These are phyloP conservation scores for Scomberomorus guttatus DNA, from an alignment of 2,797 vertebrate genomes.

Conservation along the genomic window DNA sequence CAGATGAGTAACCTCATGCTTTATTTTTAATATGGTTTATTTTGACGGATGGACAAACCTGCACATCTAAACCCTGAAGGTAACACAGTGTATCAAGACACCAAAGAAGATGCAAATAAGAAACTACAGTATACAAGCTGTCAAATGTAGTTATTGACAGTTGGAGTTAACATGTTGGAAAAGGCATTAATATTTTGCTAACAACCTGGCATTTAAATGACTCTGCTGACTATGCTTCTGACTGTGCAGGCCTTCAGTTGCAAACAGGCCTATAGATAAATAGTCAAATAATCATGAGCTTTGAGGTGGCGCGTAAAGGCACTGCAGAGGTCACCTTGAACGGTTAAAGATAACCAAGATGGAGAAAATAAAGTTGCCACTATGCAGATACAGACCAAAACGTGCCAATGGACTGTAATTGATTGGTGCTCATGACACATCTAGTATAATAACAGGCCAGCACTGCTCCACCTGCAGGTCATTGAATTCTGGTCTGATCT, in stretches of 20 bases:
- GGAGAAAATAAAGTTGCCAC: not conserved
- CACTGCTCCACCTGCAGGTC: not conserved
- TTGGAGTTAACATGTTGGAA: not conserved
- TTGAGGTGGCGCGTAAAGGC: not conserved
- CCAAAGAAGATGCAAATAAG: not conserved
- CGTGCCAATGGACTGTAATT: not conserved
- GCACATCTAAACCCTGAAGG: not conserved
- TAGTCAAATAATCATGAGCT: constrained; percentile 19
- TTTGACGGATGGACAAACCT: not conserved
- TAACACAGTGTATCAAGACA: not conserved
- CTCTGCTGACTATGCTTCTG: not conserved
- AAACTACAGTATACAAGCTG: not conserved
- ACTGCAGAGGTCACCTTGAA: constrained; percentile 45
- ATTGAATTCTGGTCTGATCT: no score
- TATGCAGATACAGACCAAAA: not conserved
- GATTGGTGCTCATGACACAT: not conserved
- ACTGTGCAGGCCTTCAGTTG: not conserved
- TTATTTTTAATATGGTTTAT: not conserved
- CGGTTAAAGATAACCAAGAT: constrained; percentile 4
- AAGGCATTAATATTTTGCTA: not conserved
- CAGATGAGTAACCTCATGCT: no score
- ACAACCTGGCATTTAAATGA: constrained; percentile 3
- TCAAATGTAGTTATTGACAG: not conserved
- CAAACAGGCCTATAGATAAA: constrained; percentile 1
- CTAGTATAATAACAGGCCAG: not conserved